Conservation (phyloP, 2,113 vertebrate species). For the Propithecus coquereli region DNA sequence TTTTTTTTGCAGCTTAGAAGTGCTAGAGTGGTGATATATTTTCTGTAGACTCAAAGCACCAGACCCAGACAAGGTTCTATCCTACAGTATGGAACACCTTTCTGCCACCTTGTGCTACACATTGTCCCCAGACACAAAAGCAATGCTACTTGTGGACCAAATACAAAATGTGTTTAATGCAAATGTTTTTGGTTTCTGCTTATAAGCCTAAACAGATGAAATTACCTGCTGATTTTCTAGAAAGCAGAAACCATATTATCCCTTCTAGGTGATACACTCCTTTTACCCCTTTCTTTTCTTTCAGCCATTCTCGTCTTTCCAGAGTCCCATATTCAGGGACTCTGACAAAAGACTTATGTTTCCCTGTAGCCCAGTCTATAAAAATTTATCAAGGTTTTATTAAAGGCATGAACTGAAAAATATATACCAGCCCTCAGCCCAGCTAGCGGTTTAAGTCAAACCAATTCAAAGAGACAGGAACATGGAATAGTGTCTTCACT, state of each 20-base stretch:
- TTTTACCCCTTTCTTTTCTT: not conserved
- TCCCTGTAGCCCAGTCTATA: not conserved
- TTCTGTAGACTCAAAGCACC: not conserved
- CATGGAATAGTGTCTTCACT: too few relatives aligned
- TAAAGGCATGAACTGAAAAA: too few relatives aligned
- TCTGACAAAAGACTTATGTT: not conserved
- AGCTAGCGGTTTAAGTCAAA: too few relatives aligned
- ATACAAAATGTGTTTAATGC: not conserved
- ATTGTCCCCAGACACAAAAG: not conserved
- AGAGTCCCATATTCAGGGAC: not conserved
- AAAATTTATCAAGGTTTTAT: not conserved
- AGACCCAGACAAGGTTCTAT: not conserved
- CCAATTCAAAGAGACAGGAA: too few relatives aligned
- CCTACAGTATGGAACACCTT: not conserved
- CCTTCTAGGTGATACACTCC: not conserved
- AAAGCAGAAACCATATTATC: not conserved
- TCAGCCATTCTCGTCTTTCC: not conserved
- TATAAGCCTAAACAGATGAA: not conserved
- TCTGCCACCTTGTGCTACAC: not conserved
- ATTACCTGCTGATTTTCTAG: not conserved
- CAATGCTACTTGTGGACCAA: not conserved
- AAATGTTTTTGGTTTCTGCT: not conserved
- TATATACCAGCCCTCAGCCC: too few relatives aligned
- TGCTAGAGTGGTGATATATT: not conserved
- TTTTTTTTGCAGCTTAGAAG: not conserved